A percentile compares a stretch with the other conserved stretches of the same genome.
phyloP scores from a whole-genome alignment of 2,797 vertebrate species.

The Tapera naevia region DNA sequence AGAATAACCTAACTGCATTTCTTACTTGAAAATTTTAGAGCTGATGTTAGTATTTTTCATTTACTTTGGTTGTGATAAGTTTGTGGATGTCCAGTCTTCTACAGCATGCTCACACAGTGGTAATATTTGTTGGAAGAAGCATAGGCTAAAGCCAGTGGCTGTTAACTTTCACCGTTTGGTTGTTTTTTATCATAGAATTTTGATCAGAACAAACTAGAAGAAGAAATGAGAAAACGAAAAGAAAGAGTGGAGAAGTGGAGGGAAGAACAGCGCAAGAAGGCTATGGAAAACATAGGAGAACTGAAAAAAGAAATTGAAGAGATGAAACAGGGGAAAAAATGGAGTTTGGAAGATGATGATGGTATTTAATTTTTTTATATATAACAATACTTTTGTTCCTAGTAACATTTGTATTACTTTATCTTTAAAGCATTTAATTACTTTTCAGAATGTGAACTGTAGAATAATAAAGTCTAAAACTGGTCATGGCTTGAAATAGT shows the following conservation, averaged over 20 bases:
- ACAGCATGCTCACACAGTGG: not conserved
- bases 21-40: not conserved
- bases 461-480: not conserved
- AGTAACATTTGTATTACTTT: not conserved
- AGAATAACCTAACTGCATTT: not conserved
- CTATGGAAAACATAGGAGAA: constrained; percentile 96
- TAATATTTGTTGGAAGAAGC: not conserved
- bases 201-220: constrained; percentile 98
- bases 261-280: constrained; percentile 97
- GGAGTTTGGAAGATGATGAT: constrained; percentile 98
- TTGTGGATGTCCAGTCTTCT: not conserved
- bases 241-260: constrained; percentile 98
- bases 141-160: not conserved
- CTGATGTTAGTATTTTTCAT: not conserved
- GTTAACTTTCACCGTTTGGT: not conserved
- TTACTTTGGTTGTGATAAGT: not conserved
- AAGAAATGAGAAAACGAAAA: constrained; percentile 99
- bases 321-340: constrained; percentile 98
- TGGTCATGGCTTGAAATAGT: not conserved
- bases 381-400: not conserved
- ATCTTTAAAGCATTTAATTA: not conserved
- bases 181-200: constrained; percentile 83
- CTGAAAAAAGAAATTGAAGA: constrained; percentile 97
- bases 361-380: constrained; percentile 74
- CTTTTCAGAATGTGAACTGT: not conserved